Conservation (phyloP, 2,797 vertebrate genomes). For the Cetoscarus ocellatus region DNA sequence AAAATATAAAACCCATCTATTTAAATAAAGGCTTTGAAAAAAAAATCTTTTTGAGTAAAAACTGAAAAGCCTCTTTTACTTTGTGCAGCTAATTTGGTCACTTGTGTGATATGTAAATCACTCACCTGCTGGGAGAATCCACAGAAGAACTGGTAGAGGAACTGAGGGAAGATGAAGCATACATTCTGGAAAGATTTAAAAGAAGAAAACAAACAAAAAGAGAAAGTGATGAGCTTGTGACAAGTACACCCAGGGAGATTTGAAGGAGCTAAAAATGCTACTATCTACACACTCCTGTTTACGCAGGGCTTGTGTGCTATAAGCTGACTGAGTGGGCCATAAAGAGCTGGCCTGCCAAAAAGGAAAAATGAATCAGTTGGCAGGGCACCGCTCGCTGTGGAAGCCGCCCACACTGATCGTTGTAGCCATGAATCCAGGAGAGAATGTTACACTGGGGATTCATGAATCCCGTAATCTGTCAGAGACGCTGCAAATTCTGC, state of each 20-base stretch:
- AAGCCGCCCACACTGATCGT: constrained; percentile 73
- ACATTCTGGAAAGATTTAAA: constrained; percentile 90
- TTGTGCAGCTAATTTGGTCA: not conserved
- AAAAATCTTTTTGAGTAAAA: not conserved
- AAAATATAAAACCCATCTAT: too few species aligned
- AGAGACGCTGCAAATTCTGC: constrained; percentile 62
- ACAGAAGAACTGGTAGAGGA: constrained; percentile 99
- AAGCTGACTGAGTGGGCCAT: constrained; percentile 72
- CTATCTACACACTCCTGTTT: constrained; percentile 69
- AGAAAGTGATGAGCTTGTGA: constrained; percentile 59
- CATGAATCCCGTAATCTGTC: constrained; percentile 71
- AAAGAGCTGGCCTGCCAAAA: constrained; percentile 63
- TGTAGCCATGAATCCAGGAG: constrained; percentile 62
- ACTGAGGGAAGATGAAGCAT: constrained; percentile 99
- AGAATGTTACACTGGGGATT: constrained; percentile 61
- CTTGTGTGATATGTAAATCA: constrained; percentile 18
- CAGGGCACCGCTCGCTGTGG: constrained; percentile 54
- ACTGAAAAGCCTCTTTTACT: not conserved
- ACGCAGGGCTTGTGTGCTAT: constrained; percentile 57
- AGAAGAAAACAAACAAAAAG: constrained; percentile 9
- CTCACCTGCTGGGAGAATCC: constrained; percentile 99
- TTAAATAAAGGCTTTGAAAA: too few species aligned
- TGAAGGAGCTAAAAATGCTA: constrained; percentile 64
- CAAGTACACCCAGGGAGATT: constrained; percentile 49
- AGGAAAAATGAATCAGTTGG: constrained; percentile 65